Evolutionary conservation across 2,113 vertebrate species (phyloP).

Genomic region (Pituophis catenifer): DNA sequence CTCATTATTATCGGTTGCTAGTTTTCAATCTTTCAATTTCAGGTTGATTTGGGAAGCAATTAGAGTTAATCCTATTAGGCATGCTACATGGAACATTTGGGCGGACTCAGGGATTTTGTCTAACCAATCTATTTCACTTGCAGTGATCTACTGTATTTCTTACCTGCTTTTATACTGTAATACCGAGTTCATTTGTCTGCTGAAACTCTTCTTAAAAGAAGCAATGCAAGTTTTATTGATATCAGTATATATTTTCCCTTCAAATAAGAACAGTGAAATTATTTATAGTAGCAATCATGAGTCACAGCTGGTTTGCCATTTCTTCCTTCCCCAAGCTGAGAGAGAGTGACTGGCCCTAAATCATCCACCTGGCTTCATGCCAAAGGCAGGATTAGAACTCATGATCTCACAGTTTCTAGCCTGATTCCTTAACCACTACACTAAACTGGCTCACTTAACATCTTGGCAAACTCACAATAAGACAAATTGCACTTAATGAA

Average conservation of each 20-base stretch:
- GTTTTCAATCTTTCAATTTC: conserved; percentile 38
- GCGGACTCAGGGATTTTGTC: conserved; percentile 28
- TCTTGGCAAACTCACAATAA: neutral
- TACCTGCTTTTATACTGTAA: conserved; percentile 18
- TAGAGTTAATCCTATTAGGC: conserved; percentile 49
- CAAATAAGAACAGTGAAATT: neutral
- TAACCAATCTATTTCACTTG: neutral
- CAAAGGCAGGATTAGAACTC: neutral
- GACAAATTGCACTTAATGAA: neutral
- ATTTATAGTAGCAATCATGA: neutral
- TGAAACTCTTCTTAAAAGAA: neutral
- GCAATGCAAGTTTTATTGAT: neutral
- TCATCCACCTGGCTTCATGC: neutral
- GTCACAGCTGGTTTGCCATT: neutral
- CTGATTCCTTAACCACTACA: neutral
- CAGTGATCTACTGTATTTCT: conserved; percentile 6
- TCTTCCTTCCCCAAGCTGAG: neutral
- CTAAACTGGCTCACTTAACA: neutral
- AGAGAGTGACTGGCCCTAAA: neutral
- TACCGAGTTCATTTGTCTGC: neutral
- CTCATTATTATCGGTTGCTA: conserved; percentile 30
- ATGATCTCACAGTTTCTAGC: neutral
- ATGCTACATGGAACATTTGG: conserved; percentile 35
- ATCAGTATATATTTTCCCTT: neutral
- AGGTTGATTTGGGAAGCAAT: conserved; percentile 47